phyloP scores from a whole-genome alignment of 2,888 invertebrate genomes.

The Ophonus ardosiacus region DNA sequence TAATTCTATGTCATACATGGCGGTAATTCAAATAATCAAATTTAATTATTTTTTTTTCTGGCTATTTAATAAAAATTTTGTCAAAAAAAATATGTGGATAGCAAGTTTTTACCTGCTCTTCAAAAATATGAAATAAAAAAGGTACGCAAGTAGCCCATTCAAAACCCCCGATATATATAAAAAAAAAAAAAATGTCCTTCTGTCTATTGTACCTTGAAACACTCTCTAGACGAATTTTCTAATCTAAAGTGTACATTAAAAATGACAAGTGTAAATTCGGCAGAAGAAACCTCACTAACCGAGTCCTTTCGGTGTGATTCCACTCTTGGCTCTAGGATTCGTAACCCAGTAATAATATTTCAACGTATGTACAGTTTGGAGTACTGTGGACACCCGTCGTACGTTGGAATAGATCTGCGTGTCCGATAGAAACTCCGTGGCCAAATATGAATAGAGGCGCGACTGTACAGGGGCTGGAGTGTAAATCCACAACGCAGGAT shows the following conservation, averaged over 20 bases:
- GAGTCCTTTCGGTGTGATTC: conserved; percentile 95
- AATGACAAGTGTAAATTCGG: not conserved
- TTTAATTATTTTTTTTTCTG: too few relatives aligned
- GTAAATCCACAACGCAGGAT: conserved; percentile 99
- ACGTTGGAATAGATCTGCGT: conserved; percentile 98
- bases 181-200: too few relatives aligned
- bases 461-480: conserved; percentile 97
- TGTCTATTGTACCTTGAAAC: too few relatives aligned
- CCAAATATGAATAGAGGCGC: conserved; percentile 96
- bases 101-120: too few relatives aligned
- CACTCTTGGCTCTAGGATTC: conserved; percentile 96
- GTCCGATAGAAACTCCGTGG: conserved; percentile 98
- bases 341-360: conserved; percentile 99
- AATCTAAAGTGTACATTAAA: not conserved
- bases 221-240: too few relatives aligned
- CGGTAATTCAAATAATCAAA: too few relatives aligned
- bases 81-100: too few relatives aligned
- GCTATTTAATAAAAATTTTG: too few relatives aligned
- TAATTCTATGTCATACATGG: too few relatives aligned
- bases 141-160: too few relatives aligned
- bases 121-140: too few relatives aligned
- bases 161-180: too few relatives aligned
- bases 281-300: conserved; percentile 23
- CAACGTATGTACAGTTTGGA: conserved; percentile 98
- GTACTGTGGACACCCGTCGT: conserved; percentile 95